Percentiles rank a stretch among this genome's conserved stretches.
phyloP scores from a whole-genome alignment of 1,140 invertebrate genomes.

The Bemisia tabaci region DNA sequence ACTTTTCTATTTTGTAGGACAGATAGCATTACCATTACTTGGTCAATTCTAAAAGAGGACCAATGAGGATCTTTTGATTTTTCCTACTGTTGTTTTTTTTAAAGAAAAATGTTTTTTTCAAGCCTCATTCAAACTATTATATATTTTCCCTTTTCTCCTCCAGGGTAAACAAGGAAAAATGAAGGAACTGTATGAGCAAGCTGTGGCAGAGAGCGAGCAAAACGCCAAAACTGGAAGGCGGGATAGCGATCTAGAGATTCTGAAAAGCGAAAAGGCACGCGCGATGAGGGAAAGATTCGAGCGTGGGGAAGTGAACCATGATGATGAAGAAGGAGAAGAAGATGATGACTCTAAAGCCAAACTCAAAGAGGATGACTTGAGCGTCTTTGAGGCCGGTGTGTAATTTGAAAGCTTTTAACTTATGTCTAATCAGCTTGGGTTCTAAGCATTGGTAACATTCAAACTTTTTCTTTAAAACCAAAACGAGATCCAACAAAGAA shows the following conservation, averaged over 20 bases:
- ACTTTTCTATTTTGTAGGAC: too few relatives aligned
- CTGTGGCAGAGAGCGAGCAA: conserved; percentile 62
- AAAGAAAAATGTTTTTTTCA: background rate
- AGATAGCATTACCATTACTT: too few relatives aligned
- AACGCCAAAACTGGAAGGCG: conserved; percentile 30
- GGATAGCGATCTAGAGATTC: conserved; percentile 38
- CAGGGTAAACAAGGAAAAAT: conserved; percentile 79
- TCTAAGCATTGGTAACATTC: background rate
- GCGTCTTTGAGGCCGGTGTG: conserved; percentile 68
- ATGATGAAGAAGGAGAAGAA: conserved; percentile 33
- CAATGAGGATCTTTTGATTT: too few relatives aligned
- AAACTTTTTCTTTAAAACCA: too few relatives aligned
- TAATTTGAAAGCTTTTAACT: conserved; percentile 3
- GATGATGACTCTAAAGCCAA: conserved; percentile 35
- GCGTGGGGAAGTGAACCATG: conserved; percentile 47
- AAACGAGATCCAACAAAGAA: too few relatives aligned
- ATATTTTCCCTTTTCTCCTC: conserved; percentile 20
- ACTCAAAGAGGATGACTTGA: conserved; percentile 52
- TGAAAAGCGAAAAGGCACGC: conserved; percentile 44
- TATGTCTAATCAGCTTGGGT: background rate
- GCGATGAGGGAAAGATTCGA: conserved; percentile 72
- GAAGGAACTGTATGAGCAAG: conserved; percentile 83
- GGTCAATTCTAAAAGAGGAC: too few relatives aligned
- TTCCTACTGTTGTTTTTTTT: background rate
- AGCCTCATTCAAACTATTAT: too few relatives aligned